A percentile compares a stretch with the other conserved stretches of the same genome.
phyloP scores from a whole-genome alignment of 2,797 vertebrate species.

The Macropodus opercularis region DNA sequence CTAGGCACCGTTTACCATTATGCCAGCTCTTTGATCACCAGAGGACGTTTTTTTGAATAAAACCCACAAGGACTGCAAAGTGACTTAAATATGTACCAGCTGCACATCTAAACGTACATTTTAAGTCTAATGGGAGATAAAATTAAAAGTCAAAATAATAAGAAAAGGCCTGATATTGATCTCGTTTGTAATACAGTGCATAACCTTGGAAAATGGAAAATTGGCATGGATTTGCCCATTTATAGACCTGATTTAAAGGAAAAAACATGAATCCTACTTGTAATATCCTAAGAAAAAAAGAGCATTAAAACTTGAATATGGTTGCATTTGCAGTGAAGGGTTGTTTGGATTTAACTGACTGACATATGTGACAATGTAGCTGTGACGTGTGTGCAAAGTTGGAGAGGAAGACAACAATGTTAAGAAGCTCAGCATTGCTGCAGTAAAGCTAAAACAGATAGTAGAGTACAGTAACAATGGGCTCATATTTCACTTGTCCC shows the following conservation, averaged over 20 bases:
- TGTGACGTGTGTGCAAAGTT: background rate
- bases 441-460: constrained; percentile 7
- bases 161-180: no score
- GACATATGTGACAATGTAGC: no score
- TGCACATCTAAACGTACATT: background rate
- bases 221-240: no score
- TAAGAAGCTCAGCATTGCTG: background rate
- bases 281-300: no score
- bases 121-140: no score
- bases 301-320: no score
- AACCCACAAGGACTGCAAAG: background rate
- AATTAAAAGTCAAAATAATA: background rate
- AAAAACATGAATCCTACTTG: no score
- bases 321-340: background rate
- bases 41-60: background rate
- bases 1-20: background rate
- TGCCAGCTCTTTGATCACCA: constrained; percentile 5
- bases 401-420: background rate
- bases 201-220: no score
- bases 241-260: no score
- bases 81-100: background rate
- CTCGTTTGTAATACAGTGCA: no score
- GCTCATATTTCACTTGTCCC: constrained; percentile 3
- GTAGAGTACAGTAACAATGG: background rate
- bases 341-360: background rate